phyloP scores from a whole-genome alignment of 2,888 invertebrate genomes.

The Latrodectus elegans region DNA sequence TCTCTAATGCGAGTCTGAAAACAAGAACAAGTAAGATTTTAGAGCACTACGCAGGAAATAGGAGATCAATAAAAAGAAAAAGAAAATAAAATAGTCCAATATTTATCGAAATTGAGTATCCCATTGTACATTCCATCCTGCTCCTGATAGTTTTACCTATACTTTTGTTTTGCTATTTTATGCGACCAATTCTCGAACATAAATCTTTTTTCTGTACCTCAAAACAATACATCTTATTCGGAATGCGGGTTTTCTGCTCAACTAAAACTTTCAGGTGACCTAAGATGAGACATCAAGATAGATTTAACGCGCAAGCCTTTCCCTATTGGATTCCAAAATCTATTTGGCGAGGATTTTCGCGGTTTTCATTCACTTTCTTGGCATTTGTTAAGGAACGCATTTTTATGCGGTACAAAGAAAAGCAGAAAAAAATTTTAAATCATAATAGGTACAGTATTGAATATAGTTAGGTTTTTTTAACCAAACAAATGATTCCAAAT shows the following conservation, averaged over 20 bases:
- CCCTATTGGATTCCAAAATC: too few species aligned
- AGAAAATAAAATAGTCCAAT: slow-evolving; percentile 58
- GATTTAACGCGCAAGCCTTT: background rate
- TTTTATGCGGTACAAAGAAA: too few species aligned
- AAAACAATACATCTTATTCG: slow-evolving; percentile 5
- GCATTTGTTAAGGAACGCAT: too few species aligned
- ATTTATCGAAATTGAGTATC: slow-evolving; percentile 67
- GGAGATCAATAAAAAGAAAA: slow-evolving; percentile 56
- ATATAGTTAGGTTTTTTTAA: too few species aligned
- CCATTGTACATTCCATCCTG: slow-evolving; percentile 39
- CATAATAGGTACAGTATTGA: too few species aligned
- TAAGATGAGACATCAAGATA: background rate
- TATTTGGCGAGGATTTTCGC: too few species aligned
- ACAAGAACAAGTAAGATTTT: background rate
- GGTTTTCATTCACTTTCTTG: too few species aligned
- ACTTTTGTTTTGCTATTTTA: slow-evolving; percentile 29
- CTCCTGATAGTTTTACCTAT: slow-evolving; percentile 60
- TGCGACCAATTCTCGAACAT: background rate
- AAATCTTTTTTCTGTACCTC: slow-evolving; percentile 1
- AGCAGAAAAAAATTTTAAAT: too few species aligned
- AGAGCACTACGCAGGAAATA: slow-evolving; percentile 11
- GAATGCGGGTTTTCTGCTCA: background rate
- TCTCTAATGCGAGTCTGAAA: slow-evolving; percentile 9
- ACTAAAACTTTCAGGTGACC: background rate
- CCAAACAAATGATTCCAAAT: too few species aligned